Evolutionary conservation across 2,797 vertebrate species (phyloP).

Genomic region (Ceryle rudis): DNA sequence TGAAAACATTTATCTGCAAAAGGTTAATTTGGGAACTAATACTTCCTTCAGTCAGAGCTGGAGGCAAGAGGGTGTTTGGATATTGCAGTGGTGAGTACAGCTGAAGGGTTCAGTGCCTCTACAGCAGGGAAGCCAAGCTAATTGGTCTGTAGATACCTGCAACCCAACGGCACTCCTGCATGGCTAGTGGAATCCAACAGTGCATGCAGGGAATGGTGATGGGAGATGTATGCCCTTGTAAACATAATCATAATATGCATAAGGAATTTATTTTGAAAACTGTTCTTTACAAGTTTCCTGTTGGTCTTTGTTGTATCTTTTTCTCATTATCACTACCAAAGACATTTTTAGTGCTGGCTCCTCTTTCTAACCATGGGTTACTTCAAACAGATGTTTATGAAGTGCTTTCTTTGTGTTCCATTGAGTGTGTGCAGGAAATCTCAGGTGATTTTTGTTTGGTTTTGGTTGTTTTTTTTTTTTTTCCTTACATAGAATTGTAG

Average conservation of each 20-base stretch:
- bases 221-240: neutral
- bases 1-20: neutral
- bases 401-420: conserved; percentile 12
- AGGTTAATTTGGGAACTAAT: neutral
- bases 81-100: neutral
- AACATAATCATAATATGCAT: neutral
- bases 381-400: conserved; percentile 50
- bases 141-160: neutral
- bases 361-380: conserved; percentile 15
- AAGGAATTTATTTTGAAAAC: neutral
- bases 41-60: neutral
- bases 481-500: neutral
- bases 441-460: neutral
- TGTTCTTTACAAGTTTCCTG: neutral
- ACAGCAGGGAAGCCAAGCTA: neutral
- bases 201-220: neutral
- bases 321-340: conserved; percentile 34
- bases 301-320: conserved; percentile 1
- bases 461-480: neutral
- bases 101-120: neutral
- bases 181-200: neutral
- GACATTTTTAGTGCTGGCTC: conserved; percentile 2
- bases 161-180: neutral
- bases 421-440: neutral
- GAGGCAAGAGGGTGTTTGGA: neutral